Percentiles rank a stretch among this genome's conserved stretches.
Evolutionary conservation across 2,888 invertebrate genomes (phyloP).

Genomic region (Pogonocherus hispidulus): DNA sequence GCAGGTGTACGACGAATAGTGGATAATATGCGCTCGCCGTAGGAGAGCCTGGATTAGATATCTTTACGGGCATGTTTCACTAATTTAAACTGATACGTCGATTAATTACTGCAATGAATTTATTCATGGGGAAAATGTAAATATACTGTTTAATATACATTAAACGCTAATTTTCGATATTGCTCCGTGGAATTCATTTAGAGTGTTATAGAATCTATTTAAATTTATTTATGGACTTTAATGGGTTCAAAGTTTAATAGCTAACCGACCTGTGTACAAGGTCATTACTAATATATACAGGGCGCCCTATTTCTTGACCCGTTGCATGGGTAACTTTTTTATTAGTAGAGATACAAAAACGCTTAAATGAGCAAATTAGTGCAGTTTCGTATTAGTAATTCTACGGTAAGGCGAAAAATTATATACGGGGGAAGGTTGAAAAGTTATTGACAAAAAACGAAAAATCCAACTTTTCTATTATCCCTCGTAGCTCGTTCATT

Average conservation of each 20-base stretch:
- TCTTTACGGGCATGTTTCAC: slow-evolving; percentile 29
- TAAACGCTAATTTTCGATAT: slow-evolving; percentile 28
- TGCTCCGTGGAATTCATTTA: slow-evolving; percentile 13
- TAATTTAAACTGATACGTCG: slow-evolving; percentile 30
- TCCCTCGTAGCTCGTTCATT: no score
- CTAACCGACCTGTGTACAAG: not conserved
- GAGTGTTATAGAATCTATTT: not conserved
- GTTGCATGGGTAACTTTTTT: no score
- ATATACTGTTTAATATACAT: slow-evolving; percentile 29
- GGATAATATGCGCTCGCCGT: slow-evolving; percentile 15
- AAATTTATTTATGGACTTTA: not conserved
- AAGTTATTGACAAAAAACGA: no score
- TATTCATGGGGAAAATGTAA: slow-evolving; percentile 33
- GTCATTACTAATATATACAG: no score
- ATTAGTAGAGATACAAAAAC: no score
- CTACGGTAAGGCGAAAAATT: no score
- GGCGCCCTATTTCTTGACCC: no score
- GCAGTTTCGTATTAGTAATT: no score
- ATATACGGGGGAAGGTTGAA: no score
- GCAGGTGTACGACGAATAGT: slow-evolving; percentile 48
- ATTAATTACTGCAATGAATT: slow-evolving; percentile 29
- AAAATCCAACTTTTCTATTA: no score
- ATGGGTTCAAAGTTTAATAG: not conserved
- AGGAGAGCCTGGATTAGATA: slow-evolving; percentile 24
- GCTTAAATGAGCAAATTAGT: no score